Conservation (phyloP, 2,797 vertebrate species). For the Tinamus major region DNA sequence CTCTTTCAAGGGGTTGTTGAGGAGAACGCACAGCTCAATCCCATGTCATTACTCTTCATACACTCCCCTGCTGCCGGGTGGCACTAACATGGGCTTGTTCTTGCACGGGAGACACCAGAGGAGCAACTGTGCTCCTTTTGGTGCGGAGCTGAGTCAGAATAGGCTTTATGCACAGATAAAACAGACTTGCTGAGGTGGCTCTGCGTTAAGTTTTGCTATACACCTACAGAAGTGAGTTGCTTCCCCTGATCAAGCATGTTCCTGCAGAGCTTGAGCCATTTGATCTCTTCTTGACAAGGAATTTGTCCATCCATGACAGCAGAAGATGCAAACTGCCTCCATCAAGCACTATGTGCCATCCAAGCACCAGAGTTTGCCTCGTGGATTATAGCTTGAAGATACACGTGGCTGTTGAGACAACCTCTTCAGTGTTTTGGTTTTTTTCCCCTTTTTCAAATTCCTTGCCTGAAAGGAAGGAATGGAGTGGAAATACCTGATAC, state of each 20-base stretch:
- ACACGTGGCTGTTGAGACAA: background rate
- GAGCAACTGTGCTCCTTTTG: background rate
- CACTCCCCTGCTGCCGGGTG: background rate
- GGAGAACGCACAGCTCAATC: background rate
- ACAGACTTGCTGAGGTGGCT: background rate
- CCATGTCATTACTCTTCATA: background rate
- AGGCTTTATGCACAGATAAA: background rate
- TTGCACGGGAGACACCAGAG: background rate
- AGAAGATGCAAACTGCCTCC: background rate
- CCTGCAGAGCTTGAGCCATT: background rate
- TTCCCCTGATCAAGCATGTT: background rate
- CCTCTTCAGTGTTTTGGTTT: too few relatives aligned
- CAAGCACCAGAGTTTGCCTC: background rate
- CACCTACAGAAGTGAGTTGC: background rate
- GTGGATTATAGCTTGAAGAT: background rate
- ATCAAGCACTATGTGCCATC: background rate
- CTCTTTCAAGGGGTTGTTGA: background rate
- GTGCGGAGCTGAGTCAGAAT: background rate
- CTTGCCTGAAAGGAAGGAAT: background rate
- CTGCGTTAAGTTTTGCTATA: slow-evolving; percentile 7
- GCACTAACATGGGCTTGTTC: accelerated
- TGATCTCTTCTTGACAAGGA: background rate
- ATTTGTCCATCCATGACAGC: accelerated
- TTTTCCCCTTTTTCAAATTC: background rate
- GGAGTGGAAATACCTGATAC: background rate